Evolutionary conservation across 2,888 invertebrate genomes (phyloP).

Genomic region (Drosophila birchii): DNA sequence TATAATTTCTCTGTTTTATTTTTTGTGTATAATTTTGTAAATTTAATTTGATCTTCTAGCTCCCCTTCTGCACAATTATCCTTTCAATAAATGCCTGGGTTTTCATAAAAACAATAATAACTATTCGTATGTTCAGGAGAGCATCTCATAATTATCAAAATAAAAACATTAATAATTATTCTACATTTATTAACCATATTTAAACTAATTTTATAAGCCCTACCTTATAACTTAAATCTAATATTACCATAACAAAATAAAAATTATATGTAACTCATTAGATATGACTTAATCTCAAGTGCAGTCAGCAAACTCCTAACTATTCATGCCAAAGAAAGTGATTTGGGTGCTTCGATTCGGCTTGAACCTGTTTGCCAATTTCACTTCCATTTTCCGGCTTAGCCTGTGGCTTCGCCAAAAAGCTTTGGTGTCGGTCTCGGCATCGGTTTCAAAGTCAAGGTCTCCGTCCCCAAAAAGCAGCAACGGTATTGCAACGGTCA

Average conservation of each 20-base stretch:
- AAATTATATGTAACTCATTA: slow-evolving; percentile 7
- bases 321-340: slow-evolving; percentile 58
- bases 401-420: background rate
- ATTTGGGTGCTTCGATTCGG: slow-evolving; percentile 17
- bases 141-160: background rate
- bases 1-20: background rate
- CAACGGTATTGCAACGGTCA: slow-evolving; percentile 38
- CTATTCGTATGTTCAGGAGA: too few species aligned
- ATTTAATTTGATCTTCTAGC: background rate
- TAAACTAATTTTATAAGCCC: background rate
- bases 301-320: slow-evolving; percentile 45
- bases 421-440: slow-evolving; percentile 21
- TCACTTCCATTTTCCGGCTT: slow-evolving; percentile 15
- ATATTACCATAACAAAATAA: slow-evolving; percentile 8
- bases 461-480: slow-evolving; percentile 47
- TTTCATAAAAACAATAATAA: too few species aligned
- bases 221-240: background rate
- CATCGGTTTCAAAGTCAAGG: slow-evolving; percentile 77
- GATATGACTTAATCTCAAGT: slow-evolving; percentile 24
- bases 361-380: slow-evolving; percentile 61
- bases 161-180: background rate
- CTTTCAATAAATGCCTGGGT: too few species aligned
- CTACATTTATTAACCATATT: background rate
- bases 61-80: too few species aligned
- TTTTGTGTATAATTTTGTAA: background rate